These are phyloP conservation scores for Halcyon leucocephala DNA, from an alignment of 2,797 vertebrate genomes.

Conservation along the genomic window DNA sequence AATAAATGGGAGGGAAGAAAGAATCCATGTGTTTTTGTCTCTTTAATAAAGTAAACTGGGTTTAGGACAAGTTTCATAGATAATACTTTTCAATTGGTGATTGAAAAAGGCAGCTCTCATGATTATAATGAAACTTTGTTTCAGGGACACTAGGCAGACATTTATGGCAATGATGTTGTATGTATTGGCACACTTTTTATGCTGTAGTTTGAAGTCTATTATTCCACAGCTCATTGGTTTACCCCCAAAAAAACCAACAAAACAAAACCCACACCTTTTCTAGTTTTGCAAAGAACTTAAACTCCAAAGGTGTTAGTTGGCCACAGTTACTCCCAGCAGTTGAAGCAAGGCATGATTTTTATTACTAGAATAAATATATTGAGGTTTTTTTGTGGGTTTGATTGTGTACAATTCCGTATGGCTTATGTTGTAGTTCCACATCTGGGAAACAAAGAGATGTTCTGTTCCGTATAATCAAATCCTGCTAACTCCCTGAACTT, in stretches of 20 bases:
- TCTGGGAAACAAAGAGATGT: neutral
- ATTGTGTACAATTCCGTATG: neutral
- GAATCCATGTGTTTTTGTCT: neutral
- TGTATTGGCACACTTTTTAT: neutral
- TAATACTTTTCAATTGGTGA: neutral
- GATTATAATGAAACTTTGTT: neutral
- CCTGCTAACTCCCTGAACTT: neutral
- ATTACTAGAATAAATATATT: neutral
- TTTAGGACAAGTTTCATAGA: neutral
- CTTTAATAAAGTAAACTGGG: neutral
- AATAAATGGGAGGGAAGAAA: neutral
- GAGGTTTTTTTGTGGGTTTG: accelerated
- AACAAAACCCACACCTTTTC: neutral
- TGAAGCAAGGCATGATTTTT: neutral
- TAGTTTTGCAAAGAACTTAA: neutral
- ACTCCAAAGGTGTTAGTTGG: neutral
- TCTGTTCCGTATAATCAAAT: neutral
- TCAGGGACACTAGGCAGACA: neutral
- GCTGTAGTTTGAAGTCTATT: neutral
- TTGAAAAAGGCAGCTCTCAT: neutral
- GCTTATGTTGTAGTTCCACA: neutral
- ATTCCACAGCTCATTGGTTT: neutral
- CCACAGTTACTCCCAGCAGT: neutral
- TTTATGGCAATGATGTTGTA: neutral
- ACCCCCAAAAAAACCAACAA: no score